Evolutionary conservation across 2,888 invertebrate species (phyloP).

Genomic region (Homarus gammarus): DNA sequence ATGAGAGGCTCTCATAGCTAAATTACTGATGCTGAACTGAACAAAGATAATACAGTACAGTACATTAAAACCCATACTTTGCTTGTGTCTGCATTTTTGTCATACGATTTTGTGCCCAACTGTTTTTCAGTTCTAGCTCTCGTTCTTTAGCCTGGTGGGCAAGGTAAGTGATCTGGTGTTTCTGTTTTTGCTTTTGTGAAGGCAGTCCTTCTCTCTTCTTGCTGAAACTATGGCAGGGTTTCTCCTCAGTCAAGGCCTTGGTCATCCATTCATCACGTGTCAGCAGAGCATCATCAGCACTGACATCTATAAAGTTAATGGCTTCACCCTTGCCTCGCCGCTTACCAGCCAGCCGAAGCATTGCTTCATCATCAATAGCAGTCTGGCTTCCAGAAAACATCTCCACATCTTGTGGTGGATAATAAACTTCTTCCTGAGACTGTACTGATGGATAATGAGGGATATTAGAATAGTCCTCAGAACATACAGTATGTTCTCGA

Average conservation of each 20-base stretch:
- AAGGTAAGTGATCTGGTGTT: constrained; percentile 97
- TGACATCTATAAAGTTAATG: constrained; percentile 88
- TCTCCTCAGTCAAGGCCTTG: constrained; percentile 83
- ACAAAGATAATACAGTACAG: background rate
- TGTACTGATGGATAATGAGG: background rate
- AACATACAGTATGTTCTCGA: background rate
- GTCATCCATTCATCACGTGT: constrained; percentile 90
- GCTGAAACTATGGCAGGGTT: constrained; percentile 70
- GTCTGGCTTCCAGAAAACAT: background rate
- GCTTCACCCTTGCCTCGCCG: constrained; percentile 83
- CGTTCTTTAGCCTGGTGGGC: constrained; percentile 96
- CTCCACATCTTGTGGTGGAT: background rate
- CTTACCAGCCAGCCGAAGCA: constrained; percentile 86
- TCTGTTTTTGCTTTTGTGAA: constrained; percentile 86
- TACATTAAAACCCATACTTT: constrained; percentile 93
- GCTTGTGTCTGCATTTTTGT: constrained; percentile 93
- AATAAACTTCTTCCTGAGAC: background rate
- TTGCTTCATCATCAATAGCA: constrained; percentile 61
- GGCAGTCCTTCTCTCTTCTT: constrained; percentile 81
- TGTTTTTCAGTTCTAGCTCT: constrained; percentile 94
- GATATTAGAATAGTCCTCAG: background rate
- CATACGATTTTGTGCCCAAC: constrained; percentile 93
- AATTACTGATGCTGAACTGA: background rate
- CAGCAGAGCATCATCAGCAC: constrained; percentile 88
- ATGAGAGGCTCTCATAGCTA: no score